phyloP scores from a whole-genome alignment of 92 coral and sea anemone species.

The Siderastrea radians region DNA sequence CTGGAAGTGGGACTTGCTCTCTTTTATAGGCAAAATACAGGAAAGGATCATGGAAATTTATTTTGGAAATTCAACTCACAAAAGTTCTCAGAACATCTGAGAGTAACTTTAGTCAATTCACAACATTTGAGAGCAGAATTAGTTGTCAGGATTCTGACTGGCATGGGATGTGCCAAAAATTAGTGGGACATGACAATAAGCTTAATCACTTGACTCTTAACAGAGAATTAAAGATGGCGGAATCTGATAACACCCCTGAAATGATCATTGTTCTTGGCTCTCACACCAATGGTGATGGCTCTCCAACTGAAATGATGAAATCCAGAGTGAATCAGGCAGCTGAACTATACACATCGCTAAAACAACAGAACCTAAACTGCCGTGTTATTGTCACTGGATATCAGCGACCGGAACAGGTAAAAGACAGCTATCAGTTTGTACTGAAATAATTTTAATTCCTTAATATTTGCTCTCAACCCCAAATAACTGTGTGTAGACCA shows the following conservation, averaged over 20 bases:
- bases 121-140: no score
- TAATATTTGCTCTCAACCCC: no score
- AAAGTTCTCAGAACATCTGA: no score
- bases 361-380: constrained; percentile 54
- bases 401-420: constrained; percentile 80
- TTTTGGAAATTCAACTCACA: no score
- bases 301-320: constrained; percentile 77
- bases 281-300: constrained; percentile 79
- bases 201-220: background rate
- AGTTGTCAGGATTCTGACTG: no score
- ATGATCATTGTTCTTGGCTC: constrained; percentile 74
- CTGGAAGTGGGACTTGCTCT: no score
- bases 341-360: constrained; percentile 67
- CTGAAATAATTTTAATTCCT: background rate
- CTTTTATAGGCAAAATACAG: no score
- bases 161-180: no score
- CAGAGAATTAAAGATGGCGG: constrained; percentile 23
- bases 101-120: no score
- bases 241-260: constrained; percentile 19
- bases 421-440: background rate
- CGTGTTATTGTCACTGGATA: constrained; percentile 83
- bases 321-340: constrained; percentile 73
- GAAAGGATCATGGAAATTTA: no score
- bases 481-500: no score
- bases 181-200: no score